Base-by-base conservation (phyloP, 2,113 vertebrate genomes). In the Tenrec ecaudatus region DNA sequence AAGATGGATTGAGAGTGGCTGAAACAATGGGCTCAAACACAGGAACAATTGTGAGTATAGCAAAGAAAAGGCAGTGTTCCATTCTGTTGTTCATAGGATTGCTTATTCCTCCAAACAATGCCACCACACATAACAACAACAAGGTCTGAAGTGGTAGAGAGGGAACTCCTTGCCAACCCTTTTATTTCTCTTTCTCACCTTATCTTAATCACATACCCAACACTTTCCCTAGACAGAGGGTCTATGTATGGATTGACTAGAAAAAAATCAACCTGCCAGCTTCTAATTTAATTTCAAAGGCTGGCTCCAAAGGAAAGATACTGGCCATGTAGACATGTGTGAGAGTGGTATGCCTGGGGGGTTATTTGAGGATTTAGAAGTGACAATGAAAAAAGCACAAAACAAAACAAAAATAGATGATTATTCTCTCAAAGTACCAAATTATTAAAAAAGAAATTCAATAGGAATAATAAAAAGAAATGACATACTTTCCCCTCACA, bases 241-340 rank as follows among this genome's bases (percentile, higher is more conserved):
- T 4, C 17, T 90, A 33, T 66, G 10, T 94, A 90, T 68, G 88
- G 58, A 53, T 1, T 64, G 38, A 27, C 14, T 88, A 7, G 7
- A 2, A 71, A 69, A 43, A 73, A 75, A 3, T 31, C 0, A 3
- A 57, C 60, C 27, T 31, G 57, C 76, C 19, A 53, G 60, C 29
- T 82, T 43, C 38, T 20, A 88, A 33, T 89, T 77, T 60, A 83
- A 83, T 83, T 88, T 88, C 36, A 93, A 88, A 15, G 58, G 25
- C 17, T 77, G 1, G 6, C 2, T 4, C 76, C 68, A 76, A 77
- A 73, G 53, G 83, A 82, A 94, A 84, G 64, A 58, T 1, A 81
- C 19, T 9, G 3, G 47, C 20, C 76, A 0, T 80, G 20, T 62
- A 15, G 47, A 53, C 47, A 53, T 53, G 47, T 53, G 47, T 53